Percentiles rank a stretch among this genome's conserved stretches.
These are phyloP conservation scores for Gonatopus flavifemur DNA, from an alignment of 1,140 invertebrate species.

Conservation along the genomic window DNA sequence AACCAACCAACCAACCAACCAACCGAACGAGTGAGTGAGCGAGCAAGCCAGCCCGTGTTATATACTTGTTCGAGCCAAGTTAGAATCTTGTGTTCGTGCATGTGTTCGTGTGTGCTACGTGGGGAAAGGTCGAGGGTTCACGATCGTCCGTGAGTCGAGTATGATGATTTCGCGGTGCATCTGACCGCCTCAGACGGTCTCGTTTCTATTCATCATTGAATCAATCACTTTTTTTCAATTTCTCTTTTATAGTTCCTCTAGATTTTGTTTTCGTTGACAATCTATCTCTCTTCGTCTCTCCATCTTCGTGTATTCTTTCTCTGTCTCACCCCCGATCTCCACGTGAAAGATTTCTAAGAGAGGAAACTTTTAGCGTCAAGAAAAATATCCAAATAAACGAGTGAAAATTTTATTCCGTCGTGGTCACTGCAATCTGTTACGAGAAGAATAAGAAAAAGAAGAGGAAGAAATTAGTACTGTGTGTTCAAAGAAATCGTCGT, in stretches of 20 bases:
- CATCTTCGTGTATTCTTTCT: not conserved
- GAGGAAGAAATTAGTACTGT: too few species aligned
- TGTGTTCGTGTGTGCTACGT: conserved; percentile 9
- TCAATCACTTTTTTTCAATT: not conserved
- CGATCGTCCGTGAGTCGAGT: conserved; percentile 11
- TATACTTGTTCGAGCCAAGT: not conserved
- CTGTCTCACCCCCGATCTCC: not conserved
- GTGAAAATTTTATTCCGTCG: too few species aligned
- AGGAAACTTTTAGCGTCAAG: too few species aligned
- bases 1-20: not conserved
- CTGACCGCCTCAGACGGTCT: conserved; percentile 18
- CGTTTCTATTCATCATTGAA: not conserved
- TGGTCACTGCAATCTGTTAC: not conserved
- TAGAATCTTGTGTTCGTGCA: not conserved
- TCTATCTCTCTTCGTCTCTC: not conserved
- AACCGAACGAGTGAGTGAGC: not conserved
- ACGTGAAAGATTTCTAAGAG: not conserved
- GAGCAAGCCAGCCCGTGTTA: not conserved
- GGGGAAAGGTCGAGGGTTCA: conserved; percentile 30
- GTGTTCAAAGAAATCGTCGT: not conserved
- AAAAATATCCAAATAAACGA: too few species aligned
- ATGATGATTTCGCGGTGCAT: conserved; percentile 20
- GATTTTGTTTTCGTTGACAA: conserved; percentile 8
- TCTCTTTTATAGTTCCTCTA: not conserved
- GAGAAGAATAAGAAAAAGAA: not conserved